Evolutionary conservation across 2,113 vertebrate genomes (phyloP).

Genomic region (Lycaon pictus): DNA sequence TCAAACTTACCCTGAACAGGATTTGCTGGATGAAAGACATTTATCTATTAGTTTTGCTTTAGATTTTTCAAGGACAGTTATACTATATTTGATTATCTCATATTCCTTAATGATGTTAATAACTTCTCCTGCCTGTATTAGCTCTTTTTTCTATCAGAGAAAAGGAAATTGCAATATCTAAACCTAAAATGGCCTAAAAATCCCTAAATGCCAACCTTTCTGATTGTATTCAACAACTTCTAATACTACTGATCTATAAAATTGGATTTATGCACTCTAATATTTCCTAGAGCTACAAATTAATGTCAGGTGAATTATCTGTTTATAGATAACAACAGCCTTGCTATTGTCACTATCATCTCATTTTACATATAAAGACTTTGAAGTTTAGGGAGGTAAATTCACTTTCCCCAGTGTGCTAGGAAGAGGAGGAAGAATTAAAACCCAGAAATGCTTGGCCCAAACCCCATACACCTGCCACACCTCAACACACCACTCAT

Average conservation of each 20-base stretch:
- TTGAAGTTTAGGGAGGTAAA: neutral
- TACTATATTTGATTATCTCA: neutral
- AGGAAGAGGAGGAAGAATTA: neutral
- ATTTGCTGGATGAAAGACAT: neutral
- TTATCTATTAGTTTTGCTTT: neutral
- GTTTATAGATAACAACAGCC: neutral
- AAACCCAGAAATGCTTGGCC: neutral
- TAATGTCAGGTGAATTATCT: neutral
- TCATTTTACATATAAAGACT: neutral
- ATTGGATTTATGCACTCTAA: neutral
- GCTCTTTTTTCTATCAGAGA: neutral
- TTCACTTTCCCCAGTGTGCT: neutral
- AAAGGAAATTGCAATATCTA: neutral
- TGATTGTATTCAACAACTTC: neutral
- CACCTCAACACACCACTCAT: neutral
- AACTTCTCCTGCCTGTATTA: neutral
- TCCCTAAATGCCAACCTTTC: neutral
- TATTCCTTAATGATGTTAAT: neutral
- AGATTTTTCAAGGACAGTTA: constrained; percentile 10
- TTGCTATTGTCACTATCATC: neutral
- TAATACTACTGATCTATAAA: neutral
- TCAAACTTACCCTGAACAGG: neutral
- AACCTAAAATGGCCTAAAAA: neutral
- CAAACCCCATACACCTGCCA: neutral
- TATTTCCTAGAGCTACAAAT: neutral